Percentiles rank a stretch among this genome's conserved stretches.
These are phyloP conservation scores for Australoheros facetus DNA, from an alignment of 2,797 vertebrate species.

Conservation along the genomic window DNA sequence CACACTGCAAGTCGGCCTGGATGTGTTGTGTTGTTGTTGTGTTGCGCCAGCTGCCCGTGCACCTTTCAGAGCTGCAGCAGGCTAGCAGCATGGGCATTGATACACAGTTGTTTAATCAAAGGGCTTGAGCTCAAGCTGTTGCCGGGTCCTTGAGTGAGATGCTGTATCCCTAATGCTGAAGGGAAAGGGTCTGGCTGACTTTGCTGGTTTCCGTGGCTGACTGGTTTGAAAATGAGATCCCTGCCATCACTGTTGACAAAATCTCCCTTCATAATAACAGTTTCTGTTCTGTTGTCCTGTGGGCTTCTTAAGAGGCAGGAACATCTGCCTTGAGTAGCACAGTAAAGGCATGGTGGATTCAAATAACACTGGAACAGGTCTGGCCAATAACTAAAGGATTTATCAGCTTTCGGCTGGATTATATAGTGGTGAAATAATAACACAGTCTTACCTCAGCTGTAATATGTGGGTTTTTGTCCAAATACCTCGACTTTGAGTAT, in stretches of 20 bases:
- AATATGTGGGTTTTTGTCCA: background rate
- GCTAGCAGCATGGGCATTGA: conserved; percentile 5
- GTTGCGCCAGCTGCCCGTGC: background rate
- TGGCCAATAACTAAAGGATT: background rate
- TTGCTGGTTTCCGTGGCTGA: conserved; percentile 33
- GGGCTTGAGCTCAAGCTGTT: conserved; percentile 28
- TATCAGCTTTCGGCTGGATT: background rate
- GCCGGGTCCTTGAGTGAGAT: conserved; percentile 29
- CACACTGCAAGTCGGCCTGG: background rate
- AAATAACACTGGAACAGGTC: background rate
- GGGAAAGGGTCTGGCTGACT: conserved; percentile 32
- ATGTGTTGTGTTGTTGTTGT: background rate
- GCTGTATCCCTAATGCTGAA: conserved; percentile 32
- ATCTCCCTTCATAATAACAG: conserved; percentile 23
- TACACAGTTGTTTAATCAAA: conserved; percentile 46
- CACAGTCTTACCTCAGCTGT: background rate
- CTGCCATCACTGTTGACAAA: conserved; percentile 27
- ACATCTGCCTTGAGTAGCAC: conserved; percentile 6
- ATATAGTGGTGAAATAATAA: background rate
- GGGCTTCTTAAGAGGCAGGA: conserved; percentile 23
- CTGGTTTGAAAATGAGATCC: conserved; percentile 54
- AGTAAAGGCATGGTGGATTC: background rate
- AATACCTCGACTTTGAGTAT: background rate
- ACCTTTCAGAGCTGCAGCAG: conserved; percentile 24
- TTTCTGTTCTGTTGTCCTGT: conserved; percentile 16